phyloP scores from a whole-genome alignment of 2,113 vertebrate genomes.

The Struthidea cinerea region DNA sequence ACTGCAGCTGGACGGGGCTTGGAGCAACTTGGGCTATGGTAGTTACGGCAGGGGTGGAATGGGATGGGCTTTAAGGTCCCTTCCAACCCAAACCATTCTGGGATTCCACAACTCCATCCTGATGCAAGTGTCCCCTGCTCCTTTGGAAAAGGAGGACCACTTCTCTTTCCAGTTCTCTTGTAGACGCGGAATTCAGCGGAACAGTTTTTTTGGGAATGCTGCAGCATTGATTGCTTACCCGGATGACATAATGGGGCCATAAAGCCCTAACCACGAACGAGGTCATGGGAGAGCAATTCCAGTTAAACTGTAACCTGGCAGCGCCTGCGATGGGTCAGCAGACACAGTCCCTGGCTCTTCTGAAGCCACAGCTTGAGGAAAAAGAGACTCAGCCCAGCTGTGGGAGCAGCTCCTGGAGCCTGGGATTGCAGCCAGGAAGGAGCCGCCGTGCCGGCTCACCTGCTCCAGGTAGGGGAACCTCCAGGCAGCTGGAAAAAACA shows the following conservation, averaged over 20 bases:
- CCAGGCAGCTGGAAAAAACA: not conserved
- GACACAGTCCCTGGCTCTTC: not conserved
- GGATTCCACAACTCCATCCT: not conserved
- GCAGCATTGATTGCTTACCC: not conserved
- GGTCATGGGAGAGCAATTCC: not conserved
- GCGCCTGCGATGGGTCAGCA: not conserved
- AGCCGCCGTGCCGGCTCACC: accelerated
- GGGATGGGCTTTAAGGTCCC: not conserved
- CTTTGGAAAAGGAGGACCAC: accelerated
- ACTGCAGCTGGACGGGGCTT: not conserved
- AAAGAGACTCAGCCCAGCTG: not conserved
- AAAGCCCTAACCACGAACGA: not conserved
- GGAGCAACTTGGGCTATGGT: not conserved
- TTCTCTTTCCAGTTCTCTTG: not conserved
- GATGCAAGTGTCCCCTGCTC: accelerated
- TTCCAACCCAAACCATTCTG: not conserved
- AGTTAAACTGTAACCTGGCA: not conserved
- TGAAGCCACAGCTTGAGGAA: not conserved
- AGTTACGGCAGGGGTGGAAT: accelerated
- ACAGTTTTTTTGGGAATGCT: not conserved
- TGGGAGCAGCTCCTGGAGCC: not conserved
- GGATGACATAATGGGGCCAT: not conserved
- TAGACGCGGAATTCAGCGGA: accelerated
- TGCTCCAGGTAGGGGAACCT: not conserved
- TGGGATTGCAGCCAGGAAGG: not conserved